Evolutionary conservation across 2,888 invertebrate species (phyloP).

Genomic region (Eilema sororculum): DNA sequence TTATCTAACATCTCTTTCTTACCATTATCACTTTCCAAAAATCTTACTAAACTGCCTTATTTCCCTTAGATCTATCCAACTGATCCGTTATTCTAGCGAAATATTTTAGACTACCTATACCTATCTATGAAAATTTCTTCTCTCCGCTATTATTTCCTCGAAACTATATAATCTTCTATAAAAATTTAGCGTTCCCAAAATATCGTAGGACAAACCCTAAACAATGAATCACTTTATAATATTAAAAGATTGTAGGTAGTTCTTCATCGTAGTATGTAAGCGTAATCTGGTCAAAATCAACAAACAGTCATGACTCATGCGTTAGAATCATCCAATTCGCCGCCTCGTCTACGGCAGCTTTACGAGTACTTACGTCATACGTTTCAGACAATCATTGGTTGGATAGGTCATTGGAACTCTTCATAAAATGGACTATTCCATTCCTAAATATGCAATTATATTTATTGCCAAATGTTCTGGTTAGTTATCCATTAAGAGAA

Average conservation of each 20-base stretch:
- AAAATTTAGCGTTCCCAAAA: not conserved
- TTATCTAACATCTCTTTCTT: conserved; percentile 6
- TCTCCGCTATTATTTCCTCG: not conserved
- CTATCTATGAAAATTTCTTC: not conserved
- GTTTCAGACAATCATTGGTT: conserved; percentile 61
- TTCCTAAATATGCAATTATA: conserved; percentile 21
- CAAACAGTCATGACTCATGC: conserved; percentile 44
- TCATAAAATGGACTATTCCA: conserved; percentile 30
- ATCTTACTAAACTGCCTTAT: not conserved
- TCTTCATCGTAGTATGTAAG: conserved; percentile 19
- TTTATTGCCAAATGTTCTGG: conserved; percentile 12
- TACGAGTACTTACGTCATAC: conserved; percentile 60
- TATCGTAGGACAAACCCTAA: conserved; percentile 10
- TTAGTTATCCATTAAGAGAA: not conserved
- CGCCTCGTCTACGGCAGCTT: conserved; percentile 28
- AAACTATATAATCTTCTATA: conserved; percentile 6
- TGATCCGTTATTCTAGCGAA: not conserved
- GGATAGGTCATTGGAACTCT: conserved; percentile 57
- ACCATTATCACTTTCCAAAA: not conserved
- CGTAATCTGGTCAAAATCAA: conserved; percentile 35
- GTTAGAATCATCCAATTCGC: conserved; percentile 22
- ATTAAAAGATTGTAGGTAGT: conserved; percentile 17
- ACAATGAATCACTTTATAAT: conserved; percentile 31
- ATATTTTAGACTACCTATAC: not conserved
- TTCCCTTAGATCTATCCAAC: not conserved